Evolutionary conservation across 2,888 invertebrate genomes (phyloP), one percentile per base, ranked within the genome.

Genomic region (Fragum whitleyi): DNA sequence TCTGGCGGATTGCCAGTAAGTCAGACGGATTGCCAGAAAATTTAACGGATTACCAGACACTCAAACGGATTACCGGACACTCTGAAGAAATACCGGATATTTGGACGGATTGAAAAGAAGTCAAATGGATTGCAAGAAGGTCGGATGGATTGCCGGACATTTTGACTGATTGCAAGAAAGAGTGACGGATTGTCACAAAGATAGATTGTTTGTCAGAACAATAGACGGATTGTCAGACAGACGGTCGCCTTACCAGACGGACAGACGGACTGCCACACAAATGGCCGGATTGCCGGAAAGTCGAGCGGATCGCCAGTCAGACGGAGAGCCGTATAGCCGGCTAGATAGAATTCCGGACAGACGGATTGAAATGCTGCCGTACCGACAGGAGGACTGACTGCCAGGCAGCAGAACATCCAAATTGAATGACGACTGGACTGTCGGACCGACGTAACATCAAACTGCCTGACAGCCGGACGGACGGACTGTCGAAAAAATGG

Each of bases 261-360:
- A 42, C 42, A 16, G 42, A 42, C 42, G 42, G 55, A 11, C 55
- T 7, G 55, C 14, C 55, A n/a, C 14, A 6, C 55, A n/a, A 21
- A n/a, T 21, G 7, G 55, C 6, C 21, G 21, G 55, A n/a, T 21
- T 7, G 55, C 9, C 55, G 21, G 55, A 55, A 11, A n/a, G 55
- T 16, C 55, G 21, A 21, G n/a, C 55, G 21, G 55, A 55, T 21
- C 14, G 55, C 11, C 55, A n/a, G 55, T 6, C 55, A 55, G 55
- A 55, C 55, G n/a, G 55, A 55, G 14, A 55, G 55, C 11, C 55
- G n/a, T 11, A 55, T 21, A 55, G 55, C 9, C 55, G n/a, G 55
- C 11, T 21, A 55, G 55, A 55, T 21, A 55, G 55, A 55, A 9
- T 11, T 9, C 9, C 42, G 16, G 42, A 42, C n/a, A n/a, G n/a